Conservation (phyloP, 2,888 invertebrate species). For the Peribatodes rhomboidaria region DNA sequence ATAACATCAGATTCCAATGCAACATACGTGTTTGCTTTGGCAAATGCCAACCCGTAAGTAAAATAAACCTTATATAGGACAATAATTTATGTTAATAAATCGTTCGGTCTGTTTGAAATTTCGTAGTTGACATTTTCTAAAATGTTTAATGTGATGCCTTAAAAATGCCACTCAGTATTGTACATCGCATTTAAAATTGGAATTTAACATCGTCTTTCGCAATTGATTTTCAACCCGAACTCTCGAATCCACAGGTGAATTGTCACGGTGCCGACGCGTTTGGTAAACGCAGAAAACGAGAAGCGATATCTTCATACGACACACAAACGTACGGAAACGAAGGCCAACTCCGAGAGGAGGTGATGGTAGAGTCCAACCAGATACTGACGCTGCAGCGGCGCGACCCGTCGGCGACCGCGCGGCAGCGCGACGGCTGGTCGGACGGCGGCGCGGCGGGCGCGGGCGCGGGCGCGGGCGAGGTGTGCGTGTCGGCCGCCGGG, state of each 20-base stretch:
- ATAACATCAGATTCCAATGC: conserved; percentile 97
- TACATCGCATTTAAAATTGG: no score
- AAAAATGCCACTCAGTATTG: no score
- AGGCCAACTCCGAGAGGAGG: conserved; percentile 96
- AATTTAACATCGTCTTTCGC: not conserved
- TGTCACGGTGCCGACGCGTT: conserved; percentile 96
- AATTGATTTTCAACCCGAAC: not conserved
- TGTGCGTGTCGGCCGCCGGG: conserved; percentile 97
- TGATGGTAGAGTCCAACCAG: conserved; percentile 96
- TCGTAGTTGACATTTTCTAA: no score
- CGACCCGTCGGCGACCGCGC: conserved; percentile 91
- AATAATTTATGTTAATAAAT: no score
- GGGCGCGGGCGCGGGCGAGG: conserved; percentile 88
- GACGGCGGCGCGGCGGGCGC: conserved; percentile 87
- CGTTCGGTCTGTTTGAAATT: no score
- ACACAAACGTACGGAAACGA: conserved; percentile 83
- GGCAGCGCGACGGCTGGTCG: conserved; percentile 91
- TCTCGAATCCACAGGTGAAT: conserved; percentile 89
- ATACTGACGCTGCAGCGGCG: conserved; percentile 95
- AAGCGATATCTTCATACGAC: conserved; percentile 77
- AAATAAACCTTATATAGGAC: not conserved
- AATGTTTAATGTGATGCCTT: no score
- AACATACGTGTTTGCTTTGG: conserved; percentile 98
- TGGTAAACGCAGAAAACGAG: conserved; percentile 91
- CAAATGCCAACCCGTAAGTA: conserved; percentile 95